Base-by-base conservation (phyloP, 2,888 invertebrate genomes). In the Tyria jacobaeae region DNA sequence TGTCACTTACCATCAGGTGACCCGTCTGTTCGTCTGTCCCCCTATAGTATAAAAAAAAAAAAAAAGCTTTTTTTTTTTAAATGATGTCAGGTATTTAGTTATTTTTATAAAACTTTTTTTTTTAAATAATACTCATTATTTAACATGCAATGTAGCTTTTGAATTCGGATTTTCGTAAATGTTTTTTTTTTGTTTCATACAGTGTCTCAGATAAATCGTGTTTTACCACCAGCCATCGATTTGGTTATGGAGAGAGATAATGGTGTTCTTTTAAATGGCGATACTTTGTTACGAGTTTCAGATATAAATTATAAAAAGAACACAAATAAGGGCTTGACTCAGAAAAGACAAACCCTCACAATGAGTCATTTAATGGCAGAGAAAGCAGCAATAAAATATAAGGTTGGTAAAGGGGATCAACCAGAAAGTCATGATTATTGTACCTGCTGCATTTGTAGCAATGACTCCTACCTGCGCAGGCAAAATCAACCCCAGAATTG, bases 191-290 rank as follows among this genome's bases (percentile, higher is more conserved):
- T 27, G 2, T 34, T 62, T n/a, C n/a, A n/a, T 65, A 21, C 49
- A 65, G 65, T 9, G 12, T 17, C 12, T 1, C 2, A 34, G 44
- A 27, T 24, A 31, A 51, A 37, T 3, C 15, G 41, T 1, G 12
- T 49, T 5, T 9, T 14, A 12, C 14, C 51, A 25, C 59, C 64
- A n/a, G 15, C 27, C 10, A 50, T 64, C 14, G 52, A 67, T 52
- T 34, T 69, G 27, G 14, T 62, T 15, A 51, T 64, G 15, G 57
- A 67, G 44, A 64, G 24, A 52, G 27, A 53, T 10, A 37, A 27
- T 25, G 60, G 57, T 34, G 56, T 27, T 17, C 41, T 62, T 34
- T 6, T 62, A 10, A 64, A 64, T n/a, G n/a, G 37, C 3, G 34
- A 61, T 12, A 44, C 61, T 21, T n/a, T 54, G 5, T 25, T 31